Conservation (phyloP, 2,797 vertebrate species). For the Cygnus olor region DNA sequence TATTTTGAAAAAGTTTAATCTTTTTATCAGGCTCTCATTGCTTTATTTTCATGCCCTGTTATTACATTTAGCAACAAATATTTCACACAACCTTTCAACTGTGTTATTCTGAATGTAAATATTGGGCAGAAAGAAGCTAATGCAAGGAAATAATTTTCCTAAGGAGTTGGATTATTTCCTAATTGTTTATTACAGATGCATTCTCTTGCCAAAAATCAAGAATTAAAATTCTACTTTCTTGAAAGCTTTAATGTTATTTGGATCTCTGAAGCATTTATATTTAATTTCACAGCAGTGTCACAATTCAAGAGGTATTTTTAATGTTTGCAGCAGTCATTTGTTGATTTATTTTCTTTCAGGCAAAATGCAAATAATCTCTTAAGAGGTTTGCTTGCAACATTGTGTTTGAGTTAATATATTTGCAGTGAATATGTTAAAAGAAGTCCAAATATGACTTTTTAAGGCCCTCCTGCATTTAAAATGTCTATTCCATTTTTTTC, state of each 20-base stretch:
- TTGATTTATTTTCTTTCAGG: slow-evolving; percentile 73
- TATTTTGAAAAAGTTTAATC: slow-evolving; percentile 37
- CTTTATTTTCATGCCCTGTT: slow-evolving; percentile 27
- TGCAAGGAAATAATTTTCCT: slow-evolving; percentile 40
- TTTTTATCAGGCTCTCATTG: neutral
- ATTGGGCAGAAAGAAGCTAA: slow-evolving; percentile 1
- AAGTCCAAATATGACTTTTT: neutral
- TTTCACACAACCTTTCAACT: slow-evolving; percentile 24
- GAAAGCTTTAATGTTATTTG: slow-evolving; percentile 47
- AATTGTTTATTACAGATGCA: slow-evolving; percentile 41
- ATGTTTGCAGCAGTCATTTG: slow-evolving; percentile 48
- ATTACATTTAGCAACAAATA: slow-evolving; percentile 19
- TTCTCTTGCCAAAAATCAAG: slow-evolving; percentile 52
- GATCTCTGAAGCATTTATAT: slow-evolving; percentile 55
- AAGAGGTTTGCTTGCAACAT: slow-evolving; percentile 58
- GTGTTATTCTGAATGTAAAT: slow-evolving; percentile 9
- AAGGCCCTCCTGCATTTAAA: neutral
- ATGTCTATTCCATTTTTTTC: neutral
- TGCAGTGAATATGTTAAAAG: slow-evolving; percentile 63
- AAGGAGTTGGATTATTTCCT: slow-evolving; percentile 30
- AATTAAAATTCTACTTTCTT: slow-evolving; percentile 44
- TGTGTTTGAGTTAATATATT: slow-evolving; percentile 58
- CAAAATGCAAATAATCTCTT: slow-evolving; percentile 71
- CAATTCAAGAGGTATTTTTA: slow-evolving; percentile 53
- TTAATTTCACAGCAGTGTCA: slow-evolving; percentile 64